Evolutionary conservation across 2,888 invertebrate genomes (phyloP), one percentile per base, ranked within the genome.

Genomic region (Prenolepis imparis): DNA sequence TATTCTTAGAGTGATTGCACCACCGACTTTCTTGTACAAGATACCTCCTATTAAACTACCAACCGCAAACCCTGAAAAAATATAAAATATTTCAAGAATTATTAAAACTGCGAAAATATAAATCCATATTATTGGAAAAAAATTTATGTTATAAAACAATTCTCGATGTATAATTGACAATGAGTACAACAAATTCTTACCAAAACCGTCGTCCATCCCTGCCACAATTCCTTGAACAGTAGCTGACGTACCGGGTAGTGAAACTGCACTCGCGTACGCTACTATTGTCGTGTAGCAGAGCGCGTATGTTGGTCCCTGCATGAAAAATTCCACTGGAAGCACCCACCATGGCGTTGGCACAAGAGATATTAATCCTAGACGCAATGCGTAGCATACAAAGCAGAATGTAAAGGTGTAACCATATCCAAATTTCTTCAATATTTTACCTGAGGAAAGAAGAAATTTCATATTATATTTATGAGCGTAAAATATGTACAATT

Each of bases 301-400:
- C 0, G 98, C 98, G 94, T 98, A 98, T 0, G 98, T 97, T 0
- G 98, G 97, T 0, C 98, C 98, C 94, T 98, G 98, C 96, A 98
- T 96, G 75, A 98, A 94, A 0, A 97, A 95, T 95, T 98, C 98
- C 3, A 98, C 96, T 0, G 96, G 96, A 0, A 98, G 95, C 1
- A 98, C 96, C 95, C 97, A 97, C 98, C 98, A 98, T 0, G 98
- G 98, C 90, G 97, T 96, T 32, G 96, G 95, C 83, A 97, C 96
- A 84, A 98, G 93, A 0, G 98, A 97, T 88, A 98, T 97, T 15
- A 97, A 95, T 3, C 96, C 96, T 90, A 98, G 95, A 0, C 98
- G 95, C 0, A 98, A 87, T 0, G 97, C 97, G 93, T 98, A 98
- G 89, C 97, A 97, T 64, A 97, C 94, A 89, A 98, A 97, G 63